Evolutionary conservation across 2,888 invertebrate species (phyloP), one percentile per base, ranked within the genome.

Genomic region (Selenia dentaria): DNA sequence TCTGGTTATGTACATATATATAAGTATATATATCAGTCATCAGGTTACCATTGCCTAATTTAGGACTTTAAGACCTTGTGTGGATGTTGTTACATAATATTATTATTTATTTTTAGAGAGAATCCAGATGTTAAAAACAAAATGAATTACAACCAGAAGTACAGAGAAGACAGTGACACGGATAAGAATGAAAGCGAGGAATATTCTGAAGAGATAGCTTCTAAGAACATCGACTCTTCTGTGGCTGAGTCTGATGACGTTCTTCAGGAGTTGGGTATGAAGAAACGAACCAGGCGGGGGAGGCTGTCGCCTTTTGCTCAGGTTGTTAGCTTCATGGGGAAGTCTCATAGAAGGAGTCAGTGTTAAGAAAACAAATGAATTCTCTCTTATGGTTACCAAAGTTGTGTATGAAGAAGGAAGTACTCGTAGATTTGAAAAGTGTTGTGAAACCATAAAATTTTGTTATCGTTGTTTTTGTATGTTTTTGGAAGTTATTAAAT

Each of bases 261-360:
- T 10, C 40, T 79, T 16, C 79, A 79, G 41, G 79, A 81, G 26
- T 39, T 82, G 25, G 74, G 72, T 1, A 59, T 75, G 51, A 86
- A 83, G 59, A 84, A 81, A 50, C 62, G 79, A 11, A 62, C 57
- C 13, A 66, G 80, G 6, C 65, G 83, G n/a, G 79, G 80, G 0
- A 87, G 82, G 44, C 78, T 85, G 44, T 73, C 75, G 9, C 84
- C 84, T 0, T 79, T 87, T 12, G 74, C 82, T 1, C 86, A 88
- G 51, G 85, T 87, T 1, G 86, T 85, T 39, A 86, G 82, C 65
- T 87, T 87, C 64, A 87, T 88, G 85, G 86, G 85, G 5, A 86
- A 83, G 51, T 76, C 67, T 24, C 63, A 68, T 37, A 82, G 72
- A 58, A 74, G 76, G 68, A 80, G 74, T 69, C 85, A 80, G 67